Percentiles rank a stretch among this genome's conserved stretches.
Evolutionary conservation across 2,888 invertebrate species (phyloP).

Genomic region (Drosophila meridionalis): DNA sequence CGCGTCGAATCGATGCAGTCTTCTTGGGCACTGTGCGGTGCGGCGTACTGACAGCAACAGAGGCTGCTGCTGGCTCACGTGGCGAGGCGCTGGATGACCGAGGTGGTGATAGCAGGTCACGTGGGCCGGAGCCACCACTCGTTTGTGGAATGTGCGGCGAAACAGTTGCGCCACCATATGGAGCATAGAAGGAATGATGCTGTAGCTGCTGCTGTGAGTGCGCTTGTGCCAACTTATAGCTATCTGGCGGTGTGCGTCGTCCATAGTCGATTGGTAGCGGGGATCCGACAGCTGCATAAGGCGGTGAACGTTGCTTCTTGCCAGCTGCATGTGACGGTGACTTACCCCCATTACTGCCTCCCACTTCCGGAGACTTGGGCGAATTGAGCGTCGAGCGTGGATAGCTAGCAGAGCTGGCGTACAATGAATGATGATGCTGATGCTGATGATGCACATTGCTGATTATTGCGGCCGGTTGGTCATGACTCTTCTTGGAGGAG

Average conservation of each 20-base stretch:
- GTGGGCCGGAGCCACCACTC: conserved; percentile 34
- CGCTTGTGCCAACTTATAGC: conserved; percentile 62
- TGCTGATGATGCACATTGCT: conserved; percentile 73
- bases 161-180: conserved; percentile 64
- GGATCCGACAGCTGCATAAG: conserved; percentile 77
- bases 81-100: conserved; percentile 80
- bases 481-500: conserved; percentile 62
- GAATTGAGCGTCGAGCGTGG: conserved; percentile 83
- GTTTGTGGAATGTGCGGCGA: conserved; percentile 75
- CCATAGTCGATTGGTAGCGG: conserved; percentile 77
- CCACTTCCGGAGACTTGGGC: conserved; percentile 85
- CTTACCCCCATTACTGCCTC: conserved; percentile 76
- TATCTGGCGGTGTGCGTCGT: conserved; percentile 73
- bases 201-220: conserved; percentile 69
- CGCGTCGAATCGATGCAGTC: conserved; percentile 85
- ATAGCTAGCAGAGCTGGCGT: conserved; percentile 74
- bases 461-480: conserved; percentile 74
- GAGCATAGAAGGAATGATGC: conserved; percentile 80
- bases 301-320: conserved; percentile 83
- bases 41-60: conserved; percentile 71
- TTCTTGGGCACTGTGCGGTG: conserved; percentile 85
- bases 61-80: conserved; percentile 59
- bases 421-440: conserved; percentile 74
- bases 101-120: conserved; percentile 75
- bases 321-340: conserved; percentile 72